Conservation (phyloP, 2,113 vertebrate species). For the Willisornis vidua region DNA sequence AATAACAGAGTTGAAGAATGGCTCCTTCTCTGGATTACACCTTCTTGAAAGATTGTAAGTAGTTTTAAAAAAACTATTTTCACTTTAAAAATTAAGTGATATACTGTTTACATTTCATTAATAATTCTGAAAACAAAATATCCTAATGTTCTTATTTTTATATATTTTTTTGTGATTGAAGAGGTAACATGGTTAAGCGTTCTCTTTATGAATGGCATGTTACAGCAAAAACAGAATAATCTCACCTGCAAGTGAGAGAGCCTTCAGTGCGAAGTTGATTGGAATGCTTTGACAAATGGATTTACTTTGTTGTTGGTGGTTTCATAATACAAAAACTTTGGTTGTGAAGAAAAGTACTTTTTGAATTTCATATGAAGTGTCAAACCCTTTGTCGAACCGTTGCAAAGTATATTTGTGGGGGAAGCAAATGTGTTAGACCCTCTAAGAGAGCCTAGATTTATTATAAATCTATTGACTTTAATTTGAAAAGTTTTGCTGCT, state of each 20-base stretch:
- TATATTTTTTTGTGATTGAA: background rate
- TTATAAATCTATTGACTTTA: background rate
- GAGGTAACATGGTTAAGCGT: background rate
- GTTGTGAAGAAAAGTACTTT: background rate
- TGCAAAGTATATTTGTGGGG: background rate
- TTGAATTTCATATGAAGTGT: background rate
- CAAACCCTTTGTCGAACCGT: background rate
- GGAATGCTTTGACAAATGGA: background rate
- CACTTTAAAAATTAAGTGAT: background rate
- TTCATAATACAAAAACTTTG: background rate
- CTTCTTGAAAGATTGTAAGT: slow-evolving; percentile 95
- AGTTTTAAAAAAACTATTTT: background rate
- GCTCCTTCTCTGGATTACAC: slow-evolving; percentile 88
- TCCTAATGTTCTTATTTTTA: background rate
- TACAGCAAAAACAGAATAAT: background rate
- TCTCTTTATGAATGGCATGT: background rate
- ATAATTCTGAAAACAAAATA: background rate
- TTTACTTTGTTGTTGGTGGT: background rate
- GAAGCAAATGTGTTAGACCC: background rate
- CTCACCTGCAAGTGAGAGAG: background rate
- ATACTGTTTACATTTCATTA: background rate
- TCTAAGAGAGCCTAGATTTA: background rate
- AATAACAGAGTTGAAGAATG: slow-evolving; percentile 93
- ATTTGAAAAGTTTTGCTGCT: background rate
- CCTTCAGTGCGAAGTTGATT: background rate